phyloP scores from a whole-genome alignment of 2,113 vertebrate genomes.

The Propithecus coquereli region DNA sequence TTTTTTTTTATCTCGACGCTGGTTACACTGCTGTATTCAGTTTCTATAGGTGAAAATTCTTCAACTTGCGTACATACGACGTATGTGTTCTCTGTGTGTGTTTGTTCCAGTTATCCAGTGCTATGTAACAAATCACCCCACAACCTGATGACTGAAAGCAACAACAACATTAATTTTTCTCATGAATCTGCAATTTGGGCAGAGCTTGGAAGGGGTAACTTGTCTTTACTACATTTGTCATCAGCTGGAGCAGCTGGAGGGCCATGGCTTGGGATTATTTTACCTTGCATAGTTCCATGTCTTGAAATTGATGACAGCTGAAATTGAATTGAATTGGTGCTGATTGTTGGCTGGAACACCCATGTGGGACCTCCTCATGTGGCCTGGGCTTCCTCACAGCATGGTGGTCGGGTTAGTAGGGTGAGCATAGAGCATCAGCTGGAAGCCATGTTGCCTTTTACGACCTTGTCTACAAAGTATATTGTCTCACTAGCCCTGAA shows the following conservation, averaged over 20 bases:
- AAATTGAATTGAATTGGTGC: not conserved
- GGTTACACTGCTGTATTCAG: not conserved
- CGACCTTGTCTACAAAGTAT: not conserved
- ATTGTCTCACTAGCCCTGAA: too few species aligned
- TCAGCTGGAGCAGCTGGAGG: not conserved
- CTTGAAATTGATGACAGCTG: not conserved
- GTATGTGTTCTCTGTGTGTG: not conserved
- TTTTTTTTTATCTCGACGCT: not conserved
- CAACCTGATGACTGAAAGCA: not conserved
- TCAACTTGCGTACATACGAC: accelerated
- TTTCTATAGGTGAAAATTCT: not conserved
- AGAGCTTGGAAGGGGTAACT: not conserved
- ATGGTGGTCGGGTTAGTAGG: not conserved
- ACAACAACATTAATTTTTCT: not conserved
- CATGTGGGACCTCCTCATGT: accelerated
- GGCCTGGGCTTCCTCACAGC: not conserved
- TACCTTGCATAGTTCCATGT: not conserved
- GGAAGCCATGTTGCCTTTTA: not conserved
- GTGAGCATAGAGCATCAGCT: not conserved
- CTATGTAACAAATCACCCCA: not conserved
- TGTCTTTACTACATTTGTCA: not conserved
- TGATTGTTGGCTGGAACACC: not conserved
- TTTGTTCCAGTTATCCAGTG: not conserved
- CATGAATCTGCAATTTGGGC: not conserved
- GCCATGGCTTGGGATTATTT: not conserved